Base-by-base conservation (phyloP, 2,888 invertebrate genomes). In the Sarcophaga carnaria region DNA sequence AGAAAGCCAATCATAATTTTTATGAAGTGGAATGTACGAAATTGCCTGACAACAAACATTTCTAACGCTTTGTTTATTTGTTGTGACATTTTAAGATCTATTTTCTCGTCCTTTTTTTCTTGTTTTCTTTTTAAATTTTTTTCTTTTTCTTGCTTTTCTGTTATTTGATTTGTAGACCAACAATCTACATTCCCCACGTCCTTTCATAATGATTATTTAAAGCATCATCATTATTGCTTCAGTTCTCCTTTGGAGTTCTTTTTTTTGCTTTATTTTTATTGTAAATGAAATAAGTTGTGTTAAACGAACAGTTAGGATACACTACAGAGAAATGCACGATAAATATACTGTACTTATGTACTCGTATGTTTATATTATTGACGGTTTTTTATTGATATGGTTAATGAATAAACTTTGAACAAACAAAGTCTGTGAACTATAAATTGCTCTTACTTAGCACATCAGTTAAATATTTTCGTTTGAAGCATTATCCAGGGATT, bases 1-100 rank as follows among this genome's bases (percentile, higher is more conserved):
- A 88, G 87, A 89, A 89, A 91, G 89, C 92, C 92, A 93, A 92
- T 92, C 92, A 91, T 90, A 91, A 90, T 92, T 92, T 90, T 91
- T 91, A 91, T 92, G 90, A 91, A 91, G 91, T 91, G 92, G 90
- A 92, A 92, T 90, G 90, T 90, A 88, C 89, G 87, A 90, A 91
- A 92, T 92, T 91, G 91, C 89, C 89, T 91, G 91, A 90, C 91
- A 90, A 89, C 89, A 88, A 88, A 85, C 89, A 83, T 85, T 86
- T 80, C 86, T 86, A 87, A 83, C 78, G 87, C 83, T 85, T 81
- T 86, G 80, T 88, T 89, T 86, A 89, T 89, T 87, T 85, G 88
- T 80, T 76, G 88, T 89, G 90, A 88, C 89, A 89, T 89, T 88
- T 81, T 80, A 86, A 80, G 84, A 85, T 86, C 75, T 76, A 62